These are phyloP conservation scores for Lordiphosa mommai DNA, from an alignment of 1,140 invertebrate species.

Conservation along the genomic window DNA sequence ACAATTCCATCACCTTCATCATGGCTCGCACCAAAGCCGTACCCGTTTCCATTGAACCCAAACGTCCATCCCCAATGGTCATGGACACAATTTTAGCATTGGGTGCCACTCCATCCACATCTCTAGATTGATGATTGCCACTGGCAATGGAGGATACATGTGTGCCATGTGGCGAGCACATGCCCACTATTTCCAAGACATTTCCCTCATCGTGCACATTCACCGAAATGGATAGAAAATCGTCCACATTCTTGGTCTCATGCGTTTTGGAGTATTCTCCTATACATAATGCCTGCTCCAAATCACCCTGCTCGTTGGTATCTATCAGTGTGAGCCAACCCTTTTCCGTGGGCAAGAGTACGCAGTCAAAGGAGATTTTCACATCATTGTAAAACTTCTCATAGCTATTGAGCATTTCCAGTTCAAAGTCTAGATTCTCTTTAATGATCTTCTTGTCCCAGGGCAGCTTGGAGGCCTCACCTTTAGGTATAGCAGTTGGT, in stretches of 20 bases:
- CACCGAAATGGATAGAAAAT: constrained; percentile 94
- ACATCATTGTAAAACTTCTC: constrained; percentile 95
- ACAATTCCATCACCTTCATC: constrained; percentile 90
- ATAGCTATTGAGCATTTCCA: constrained; percentile 90
- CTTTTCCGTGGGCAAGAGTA: constrained; percentile 91
- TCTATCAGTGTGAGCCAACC: constrained; percentile 83
- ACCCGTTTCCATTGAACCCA: constrained; percentile 97
- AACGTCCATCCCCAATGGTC: constrained; percentile 93
- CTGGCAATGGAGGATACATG: constrained; percentile 98
- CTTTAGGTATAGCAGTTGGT: not conserved
- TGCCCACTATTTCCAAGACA: constrained; percentile 94
- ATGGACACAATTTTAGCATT: constrained; percentile 97
- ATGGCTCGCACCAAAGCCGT: constrained; percentile 94
- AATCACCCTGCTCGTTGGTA: constrained; percentile 83
- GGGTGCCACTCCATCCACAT: constrained; percentile 96
- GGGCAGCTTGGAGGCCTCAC: constrained; percentile 54
- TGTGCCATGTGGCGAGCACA: constrained; percentile 96
- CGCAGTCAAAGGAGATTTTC: constrained; percentile 95
- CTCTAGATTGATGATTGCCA: constrained; percentile 93
- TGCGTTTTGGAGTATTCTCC: constrained; percentile 92
- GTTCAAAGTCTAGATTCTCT: constrained; percentile 92
- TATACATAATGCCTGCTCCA: constrained; percentile 87
- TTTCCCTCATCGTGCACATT: constrained; percentile 97
- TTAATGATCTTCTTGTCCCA: constrained; percentile 90
- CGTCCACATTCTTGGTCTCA: constrained; percentile 90